These are phyloP conservation scores for Arvicanthis niloticus DNA, from an alignment of 2,113 vertebrate species.

Conservation along the genomic window DNA sequence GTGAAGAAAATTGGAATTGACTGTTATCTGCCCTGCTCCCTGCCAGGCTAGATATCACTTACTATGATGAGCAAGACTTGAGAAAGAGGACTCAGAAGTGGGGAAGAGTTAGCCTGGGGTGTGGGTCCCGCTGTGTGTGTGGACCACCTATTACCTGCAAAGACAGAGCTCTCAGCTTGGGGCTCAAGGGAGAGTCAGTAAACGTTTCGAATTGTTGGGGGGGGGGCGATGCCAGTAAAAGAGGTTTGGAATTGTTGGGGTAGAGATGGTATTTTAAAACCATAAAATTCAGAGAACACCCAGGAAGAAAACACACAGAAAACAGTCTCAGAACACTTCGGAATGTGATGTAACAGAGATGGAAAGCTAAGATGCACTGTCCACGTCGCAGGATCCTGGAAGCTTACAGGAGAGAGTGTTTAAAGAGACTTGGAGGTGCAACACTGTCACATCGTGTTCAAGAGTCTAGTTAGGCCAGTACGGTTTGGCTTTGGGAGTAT, in stretches of 20 bases:
- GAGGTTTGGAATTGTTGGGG: neutral
- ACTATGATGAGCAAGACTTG: neutral
- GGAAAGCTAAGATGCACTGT: neutral
- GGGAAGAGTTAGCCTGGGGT: neutral
- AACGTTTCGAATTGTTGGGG: neutral
- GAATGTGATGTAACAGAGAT: neutral
- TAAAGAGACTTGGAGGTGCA: neutral
- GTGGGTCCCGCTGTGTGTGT: neutral
- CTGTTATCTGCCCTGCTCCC: neutral
- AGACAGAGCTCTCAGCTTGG: neutral
- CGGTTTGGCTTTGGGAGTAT: conserved; percentile 1
- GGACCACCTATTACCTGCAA: neutral
- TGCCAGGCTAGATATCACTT: neutral
- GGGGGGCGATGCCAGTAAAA: too few species aligned
- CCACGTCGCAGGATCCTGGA: neutral
- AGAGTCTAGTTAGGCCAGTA: neutral
- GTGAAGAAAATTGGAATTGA: neutral
- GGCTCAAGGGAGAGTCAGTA: neutral
- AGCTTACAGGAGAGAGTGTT: neutral
- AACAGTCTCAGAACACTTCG: neutral
- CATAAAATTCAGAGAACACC: neutral
- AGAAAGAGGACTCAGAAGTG: rapidly evolving
- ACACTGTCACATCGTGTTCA: neutral
- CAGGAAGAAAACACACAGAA: neutral
- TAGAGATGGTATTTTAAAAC: neutral